Evolutionary conservation across 2,888 invertebrate species (phyloP), one percentile per base, ranked within the genome.

Genomic region (Muscina levida): DNA sequence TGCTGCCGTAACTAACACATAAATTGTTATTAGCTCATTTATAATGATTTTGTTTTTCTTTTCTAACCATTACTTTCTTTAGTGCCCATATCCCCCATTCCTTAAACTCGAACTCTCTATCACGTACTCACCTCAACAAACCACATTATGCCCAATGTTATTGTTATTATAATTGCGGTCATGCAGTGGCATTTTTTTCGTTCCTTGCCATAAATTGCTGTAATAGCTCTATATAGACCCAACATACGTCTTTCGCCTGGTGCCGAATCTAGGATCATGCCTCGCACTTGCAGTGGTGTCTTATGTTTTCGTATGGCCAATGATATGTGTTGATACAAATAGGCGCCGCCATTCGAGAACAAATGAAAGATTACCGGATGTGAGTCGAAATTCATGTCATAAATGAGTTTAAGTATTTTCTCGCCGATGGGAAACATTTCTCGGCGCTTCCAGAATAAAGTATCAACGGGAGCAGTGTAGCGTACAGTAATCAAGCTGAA

Each of bases 301-400:
- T 91, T 90, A 46, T 91, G 90, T 77, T 91, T 91, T 82, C 92
- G 91, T 84, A 93, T 91, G 6, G 93, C 93, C 77, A 93, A 86
- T 42, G 93, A 93, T 83, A 95, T 93, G 88, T 94, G 93, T 84
- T 90, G 93, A 87, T 95, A 95, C 10, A 95, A 91, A 86, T 93
- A 93, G 3, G 94, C 93, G 17, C 95, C 95, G n/a, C 95, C 88
- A 87, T 95, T 95, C 81, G 95, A 95, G 87, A 95, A 95, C 74
- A 94, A 92, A 85, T 95, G 95, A 87, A 95, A 93, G 81, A 95
- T 93, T 71, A 95, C 92, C 5, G 95, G 95, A 89, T 95, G 94
- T 42, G 92, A 92, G 86, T 94, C 93, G 78, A 95, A 92, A 85
- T 93, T 93, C 90, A 94, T 92, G 79, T 95, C 95, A 56, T 91